Evolutionary conservation across 2,888 invertebrate genomes (phyloP).

Genomic region (Steinernema hermaphroditum): DNA sequence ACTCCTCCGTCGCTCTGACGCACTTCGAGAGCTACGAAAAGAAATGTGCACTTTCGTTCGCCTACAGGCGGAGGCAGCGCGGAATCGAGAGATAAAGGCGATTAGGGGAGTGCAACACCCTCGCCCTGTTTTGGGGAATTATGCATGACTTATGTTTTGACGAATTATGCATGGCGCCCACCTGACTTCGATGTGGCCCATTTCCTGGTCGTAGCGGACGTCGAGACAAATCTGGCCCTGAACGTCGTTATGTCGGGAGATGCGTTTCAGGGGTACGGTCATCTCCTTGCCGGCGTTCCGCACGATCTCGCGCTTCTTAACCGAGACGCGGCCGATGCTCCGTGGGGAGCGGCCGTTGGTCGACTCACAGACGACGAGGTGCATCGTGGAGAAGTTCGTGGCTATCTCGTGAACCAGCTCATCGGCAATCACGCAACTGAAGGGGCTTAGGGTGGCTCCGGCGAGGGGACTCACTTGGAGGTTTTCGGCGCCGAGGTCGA

Average conservation of each 20-base stretch:
- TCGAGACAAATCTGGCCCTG: slow-evolving; percentile 22
- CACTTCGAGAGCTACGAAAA: no score
- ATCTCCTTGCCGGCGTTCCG: slow-evolving; percentile 23
- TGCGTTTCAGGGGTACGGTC: slow-evolving; percentile 7
- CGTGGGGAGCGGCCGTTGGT: slow-evolving; percentile 4
- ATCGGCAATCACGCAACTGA: slow-evolving; percentile 23
- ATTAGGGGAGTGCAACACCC: no score
- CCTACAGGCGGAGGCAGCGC: no score
- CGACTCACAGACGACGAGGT: slow-evolving; percentile 18
- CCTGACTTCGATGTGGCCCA: slow-evolving; percentile 23
- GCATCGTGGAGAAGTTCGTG: slow-evolving; percentile 23
- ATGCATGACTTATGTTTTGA: no score
- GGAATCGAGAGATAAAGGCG: no score
- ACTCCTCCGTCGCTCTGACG: no score
- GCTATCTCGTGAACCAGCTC: slow-evolving; percentile 17
- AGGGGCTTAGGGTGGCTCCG: no score
- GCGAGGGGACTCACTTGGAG: background rate
- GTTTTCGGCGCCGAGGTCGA: slow-evolving; percentile 18
- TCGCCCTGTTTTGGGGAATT: no score
- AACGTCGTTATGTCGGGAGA: slow-evolving; percentile 8
- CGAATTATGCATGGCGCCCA: no score
- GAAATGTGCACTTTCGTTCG: no score
- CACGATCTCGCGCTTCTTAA: slow-evolving; percentile 22
- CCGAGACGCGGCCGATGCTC: slow-evolving; percentile 13
- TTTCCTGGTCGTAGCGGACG: slow-evolving; percentile 15